Evolutionary conservation across 2,797 vertebrate species (phyloP).

Genomic region (Etheostoma perlongum): DNA sequence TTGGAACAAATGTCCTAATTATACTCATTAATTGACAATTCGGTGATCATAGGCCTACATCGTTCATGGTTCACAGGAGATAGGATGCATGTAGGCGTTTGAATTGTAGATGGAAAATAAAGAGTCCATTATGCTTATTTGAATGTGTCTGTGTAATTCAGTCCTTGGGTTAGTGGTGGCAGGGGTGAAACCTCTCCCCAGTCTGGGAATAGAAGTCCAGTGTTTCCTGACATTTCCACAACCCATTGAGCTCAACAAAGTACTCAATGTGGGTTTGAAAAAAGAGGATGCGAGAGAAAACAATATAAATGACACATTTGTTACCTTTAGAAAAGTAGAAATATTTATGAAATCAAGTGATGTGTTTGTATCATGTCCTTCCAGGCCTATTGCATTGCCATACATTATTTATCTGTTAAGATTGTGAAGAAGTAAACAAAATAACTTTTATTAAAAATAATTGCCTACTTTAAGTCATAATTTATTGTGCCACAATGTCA

Average conservation of each 20-base stretch:
- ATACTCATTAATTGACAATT: constrained; percentile 6
- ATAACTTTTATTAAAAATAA: no score
- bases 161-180: constrained; percentile 43
- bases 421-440: not conserved
- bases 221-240: constrained; percentile 71
- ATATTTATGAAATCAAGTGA: constrained; percentile 17
- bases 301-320: constrained; percentile 17
- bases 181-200: constrained; percentile 54
- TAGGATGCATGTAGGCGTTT: constrained; percentile 27
- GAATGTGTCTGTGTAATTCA: constrained; percentile 57
- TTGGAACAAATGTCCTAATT: constrained; percentile 27
- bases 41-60: not conserved
- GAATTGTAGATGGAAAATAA: constrained; percentile 61
- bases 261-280: constrained; percentile 46
- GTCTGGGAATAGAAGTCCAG: constrained; percentile 73
- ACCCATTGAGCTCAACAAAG: constrained; percentile 67
- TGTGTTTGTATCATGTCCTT: not conserved
- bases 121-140: constrained; percentile 64
- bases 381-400: not conserved
- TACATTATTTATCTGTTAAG: not conserved
- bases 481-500: not conserved
- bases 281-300: constrained; percentile 22
- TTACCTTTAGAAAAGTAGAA: constrained; percentile 14
- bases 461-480: not conserved
- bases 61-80: not conserved